phyloP scores from a whole-genome alignment of 1,140 invertebrate species.

The Andrena cerasifolii region DNA sequence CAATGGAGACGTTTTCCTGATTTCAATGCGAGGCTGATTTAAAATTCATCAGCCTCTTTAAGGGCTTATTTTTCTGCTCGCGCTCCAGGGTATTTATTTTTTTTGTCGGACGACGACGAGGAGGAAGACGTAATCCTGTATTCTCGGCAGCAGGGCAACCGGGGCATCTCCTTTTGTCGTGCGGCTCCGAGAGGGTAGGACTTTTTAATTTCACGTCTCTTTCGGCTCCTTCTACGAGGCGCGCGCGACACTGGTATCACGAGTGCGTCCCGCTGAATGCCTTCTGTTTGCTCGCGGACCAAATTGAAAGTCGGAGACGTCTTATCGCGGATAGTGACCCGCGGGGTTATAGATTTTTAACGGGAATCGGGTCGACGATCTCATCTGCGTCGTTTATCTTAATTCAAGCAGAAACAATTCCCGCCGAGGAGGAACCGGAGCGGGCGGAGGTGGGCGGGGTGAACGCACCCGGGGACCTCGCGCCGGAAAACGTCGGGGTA shows the following conservation, averaged over 20 bases:
- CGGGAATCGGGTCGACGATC: constrained; percentile 37
- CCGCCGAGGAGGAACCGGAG: not conserved
- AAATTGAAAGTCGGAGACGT: constrained; percentile 20
- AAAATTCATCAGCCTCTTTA: constrained; percentile 83
- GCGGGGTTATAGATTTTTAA: constrained; percentile 46
- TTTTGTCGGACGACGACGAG: constrained; percentile 57
- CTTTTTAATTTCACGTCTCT: constrained; percentile 63
- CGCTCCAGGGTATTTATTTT: constrained; percentile 81
- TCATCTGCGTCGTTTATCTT: constrained; percentile 62
- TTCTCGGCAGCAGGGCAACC: constrained; percentile 51
- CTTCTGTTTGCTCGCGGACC: not conserved
- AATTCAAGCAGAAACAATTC: constrained; percentile 52
- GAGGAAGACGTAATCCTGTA: constrained; percentile 66
- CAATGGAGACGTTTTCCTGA: constrained; percentile 78
- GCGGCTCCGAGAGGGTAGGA: constrained; percentile 4
- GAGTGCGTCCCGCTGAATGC: not conserved
- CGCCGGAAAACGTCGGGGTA: constrained; percentile 19
- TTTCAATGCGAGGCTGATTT: constrained; percentile 81
- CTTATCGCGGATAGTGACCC: constrained; percentile 24
- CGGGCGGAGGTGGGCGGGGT: not conserved
- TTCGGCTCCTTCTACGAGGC: not conserved
- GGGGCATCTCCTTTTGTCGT: constrained; percentile 58
- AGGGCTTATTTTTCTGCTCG: constrained; percentile 81
- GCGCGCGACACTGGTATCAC: too few species aligned
- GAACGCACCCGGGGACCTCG: constrained; percentile 22